phyloP scores from a whole-genome alignment of 1,140 invertebrate genomes.

The Anastrepha obliqua region DNA sequence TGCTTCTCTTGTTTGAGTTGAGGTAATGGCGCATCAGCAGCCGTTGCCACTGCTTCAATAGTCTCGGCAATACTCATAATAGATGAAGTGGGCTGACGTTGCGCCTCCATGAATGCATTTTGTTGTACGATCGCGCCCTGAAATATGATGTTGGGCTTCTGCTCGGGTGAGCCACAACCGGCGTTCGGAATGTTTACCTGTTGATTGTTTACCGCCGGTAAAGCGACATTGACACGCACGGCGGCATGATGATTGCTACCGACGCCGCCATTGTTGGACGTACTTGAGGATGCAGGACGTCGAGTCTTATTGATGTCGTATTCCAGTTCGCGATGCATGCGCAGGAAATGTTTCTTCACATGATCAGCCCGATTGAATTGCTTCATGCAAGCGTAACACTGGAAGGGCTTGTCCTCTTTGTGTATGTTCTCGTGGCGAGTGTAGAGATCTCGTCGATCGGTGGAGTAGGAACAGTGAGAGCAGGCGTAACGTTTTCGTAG shows the following conservation, averaged over 20 bases:
- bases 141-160: slow-evolving; percentile 58
- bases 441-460: slow-evolving; percentile 93
- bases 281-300: slow-evolving; percentile 63
- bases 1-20: slow-evolving; percentile 73
- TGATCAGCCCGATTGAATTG: slow-evolving; percentile 96
- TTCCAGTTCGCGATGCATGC: slow-evolving; percentile 90
- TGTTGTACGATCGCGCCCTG: slow-evolving; percentile 65
- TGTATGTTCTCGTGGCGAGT: slow-evolving; percentile 98
- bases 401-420: slow-evolving; percentile 93
- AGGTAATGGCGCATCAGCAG: slow-evolving; percentile 67
- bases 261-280: slow-evolving; percentile 60
- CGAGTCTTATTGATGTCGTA: slow-evolving; percentile 89
- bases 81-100: slow-evolving; percentile 71
- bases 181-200: slow-evolving; percentile 12
- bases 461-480: slow-evolving; percentile 90
- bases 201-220: slow-evolving; percentile 59
- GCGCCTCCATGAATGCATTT: slow-evolving; percentile 71
- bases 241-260: slow-evolving; percentile 69
- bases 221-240: slow-evolving; percentile 71
- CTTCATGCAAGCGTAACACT: slow-evolving; percentile 93
- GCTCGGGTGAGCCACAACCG: slow-evolving; percentile 56
- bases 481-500: slow-evolving; percentile 87
- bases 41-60: slow-evolving; percentile 72
- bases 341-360: slow-evolving; percentile 93
- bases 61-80: slow-evolving; percentile 73